These are phyloP conservation scores for Helogale parvula DNA, from an alignment of 2,113 vertebrate genomes.

Conservation along the genomic window DNA sequence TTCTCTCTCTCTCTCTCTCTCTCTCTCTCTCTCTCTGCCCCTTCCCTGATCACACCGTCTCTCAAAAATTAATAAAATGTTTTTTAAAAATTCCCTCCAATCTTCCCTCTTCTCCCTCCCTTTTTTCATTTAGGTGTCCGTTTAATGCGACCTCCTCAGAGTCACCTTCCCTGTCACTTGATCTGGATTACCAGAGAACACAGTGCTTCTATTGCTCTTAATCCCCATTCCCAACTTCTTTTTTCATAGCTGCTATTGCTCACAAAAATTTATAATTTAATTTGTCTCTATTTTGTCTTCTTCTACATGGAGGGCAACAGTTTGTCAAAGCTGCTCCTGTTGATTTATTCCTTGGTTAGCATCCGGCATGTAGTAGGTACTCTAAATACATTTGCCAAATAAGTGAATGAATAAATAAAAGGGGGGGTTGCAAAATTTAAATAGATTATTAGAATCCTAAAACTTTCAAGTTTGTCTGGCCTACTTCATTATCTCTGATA, in stretches of 20 bases:
- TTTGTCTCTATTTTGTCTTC: background rate
- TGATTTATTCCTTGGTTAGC: background rate
- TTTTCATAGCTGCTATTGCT: background rate
- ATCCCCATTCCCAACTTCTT: background rate
- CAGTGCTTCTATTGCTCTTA: background rate
- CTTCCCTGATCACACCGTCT: too few species aligned
- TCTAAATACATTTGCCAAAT: slow-evolving; percentile 31
- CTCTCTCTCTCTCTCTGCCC: too few species aligned
- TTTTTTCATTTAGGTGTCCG: background rate
- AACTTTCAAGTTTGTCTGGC: background rate
- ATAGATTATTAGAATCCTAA: background rate
- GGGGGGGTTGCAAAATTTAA: background rate
- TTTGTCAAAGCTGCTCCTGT: background rate
- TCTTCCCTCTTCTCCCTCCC: background rate
- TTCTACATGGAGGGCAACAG: background rate
- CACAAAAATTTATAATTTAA: background rate
- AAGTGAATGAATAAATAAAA: background rate
- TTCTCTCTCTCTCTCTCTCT: too few species aligned
- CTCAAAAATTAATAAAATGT: too few species aligned
- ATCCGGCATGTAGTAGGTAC: background rate
- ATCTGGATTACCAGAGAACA: background rate
- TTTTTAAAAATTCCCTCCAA: background rate
- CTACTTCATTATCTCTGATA: background rate
- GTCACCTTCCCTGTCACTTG: background rate
- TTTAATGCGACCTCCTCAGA: background rate